phyloP scores from a whole-genome alignment of 2,797 vertebrate species.

The Ctenochaetus hawaiiensis region DNA sequence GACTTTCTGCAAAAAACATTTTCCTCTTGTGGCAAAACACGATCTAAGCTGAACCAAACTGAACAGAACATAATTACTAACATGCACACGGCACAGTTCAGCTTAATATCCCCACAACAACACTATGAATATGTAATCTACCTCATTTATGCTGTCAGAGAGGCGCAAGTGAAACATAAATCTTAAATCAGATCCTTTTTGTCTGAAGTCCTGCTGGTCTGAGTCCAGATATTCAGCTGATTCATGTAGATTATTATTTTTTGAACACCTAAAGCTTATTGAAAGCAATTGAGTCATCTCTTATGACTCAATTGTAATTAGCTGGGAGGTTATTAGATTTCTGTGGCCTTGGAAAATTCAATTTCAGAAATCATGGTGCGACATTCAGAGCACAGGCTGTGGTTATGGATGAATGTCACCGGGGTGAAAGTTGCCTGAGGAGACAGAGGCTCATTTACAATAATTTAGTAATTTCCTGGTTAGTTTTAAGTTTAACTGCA shows the following conservation, averaged over 20 bases:
- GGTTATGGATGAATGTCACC: slow-evolving; percentile 45
- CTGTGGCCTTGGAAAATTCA: slow-evolving; percentile 50
- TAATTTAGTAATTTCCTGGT: slow-evolving; percentile 17
- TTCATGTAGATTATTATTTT: slow-evolving; percentile 42
- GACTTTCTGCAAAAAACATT: no score
- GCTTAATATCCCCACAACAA: neutral
- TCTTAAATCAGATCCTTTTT: neutral
- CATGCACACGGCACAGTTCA: neutral
- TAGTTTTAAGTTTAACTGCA: neutral
- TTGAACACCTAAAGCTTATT: slow-evolving; percentile 43
- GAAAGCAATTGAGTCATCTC: slow-evolving; percentile 49
- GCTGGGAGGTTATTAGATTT: slow-evolving; percentile 64
- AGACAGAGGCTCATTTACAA: slow-evolving; percentile 23
- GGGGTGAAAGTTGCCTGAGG: slow-evolving; percentile 16
- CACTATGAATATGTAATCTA: no score
- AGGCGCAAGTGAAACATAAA: neutral
- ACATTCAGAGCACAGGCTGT: slow-evolving; percentile 36
- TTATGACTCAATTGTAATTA: slow-evolving; percentile 48
- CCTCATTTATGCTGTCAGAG: no score
- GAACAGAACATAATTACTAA: no score
- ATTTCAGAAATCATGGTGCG: slow-evolving; percentile 50
- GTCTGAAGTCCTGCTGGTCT: slow-evolving; percentile 14
- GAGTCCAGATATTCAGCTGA: slow-evolving; percentile 36
- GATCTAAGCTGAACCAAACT: no score
- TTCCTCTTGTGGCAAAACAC: no score